A percentile compares a stretch with the other conserved stretches of the same genome.
Evolutionary conservation across 1,140 invertebrate genomes (phyloP).

Genomic region (Berghia stephanieae): DNA sequence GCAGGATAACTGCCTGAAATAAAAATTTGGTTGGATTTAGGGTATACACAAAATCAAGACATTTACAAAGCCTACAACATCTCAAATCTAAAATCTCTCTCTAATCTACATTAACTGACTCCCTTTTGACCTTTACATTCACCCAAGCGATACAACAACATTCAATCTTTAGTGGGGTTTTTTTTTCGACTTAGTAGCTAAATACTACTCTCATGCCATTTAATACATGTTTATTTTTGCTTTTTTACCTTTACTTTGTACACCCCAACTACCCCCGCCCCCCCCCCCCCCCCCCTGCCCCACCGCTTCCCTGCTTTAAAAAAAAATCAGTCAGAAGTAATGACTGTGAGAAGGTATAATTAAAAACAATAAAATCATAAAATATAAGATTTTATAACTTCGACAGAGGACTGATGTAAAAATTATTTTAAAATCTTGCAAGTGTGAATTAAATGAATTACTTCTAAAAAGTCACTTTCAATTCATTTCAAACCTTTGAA

Average conservation of each 20-base stretch:
- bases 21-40: background rate
- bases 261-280: too few relatives aligned
- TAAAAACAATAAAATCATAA: background rate
- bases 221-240: too few relatives aligned
- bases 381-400: background rate
- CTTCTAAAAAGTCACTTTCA: background rate
- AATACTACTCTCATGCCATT: too few relatives aligned
- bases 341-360: background rate
- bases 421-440: background rate
- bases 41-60: background rate
- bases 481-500: constrained; percentile 42
- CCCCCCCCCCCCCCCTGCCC: too few relatives aligned
- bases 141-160: background rate
- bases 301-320: too few relatives aligned
- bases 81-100: constrained; percentile 5
- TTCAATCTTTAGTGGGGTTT: background rate
- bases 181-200: background rate
- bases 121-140: background rate
- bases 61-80: background rate
- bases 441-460: background rate
- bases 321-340: too few relatives aligned
- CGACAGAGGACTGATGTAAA: background rate
- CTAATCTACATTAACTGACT: background rate
- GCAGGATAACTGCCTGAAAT: constrained; percentile 44
- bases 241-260: too few relatives aligned